phyloP scores from a whole-genome alignment of 2,888 invertebrate genomes.

The Heliconius ismenius region DNA sequence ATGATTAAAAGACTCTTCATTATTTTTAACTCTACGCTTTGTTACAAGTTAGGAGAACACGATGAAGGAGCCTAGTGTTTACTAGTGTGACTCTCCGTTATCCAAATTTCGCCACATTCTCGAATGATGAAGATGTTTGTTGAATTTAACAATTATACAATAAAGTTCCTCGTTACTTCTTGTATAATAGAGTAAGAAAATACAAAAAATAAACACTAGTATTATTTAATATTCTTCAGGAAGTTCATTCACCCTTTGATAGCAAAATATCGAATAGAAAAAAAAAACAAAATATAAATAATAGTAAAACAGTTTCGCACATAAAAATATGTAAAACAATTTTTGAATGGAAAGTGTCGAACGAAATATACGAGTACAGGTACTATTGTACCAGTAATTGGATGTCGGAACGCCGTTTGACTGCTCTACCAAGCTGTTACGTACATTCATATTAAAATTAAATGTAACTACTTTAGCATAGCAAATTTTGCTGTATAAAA shows the following conservation, averaged over 20 bases:
- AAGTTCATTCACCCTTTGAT: too few species aligned
- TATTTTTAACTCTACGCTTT: too few species aligned
- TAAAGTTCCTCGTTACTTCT: too few species aligned
- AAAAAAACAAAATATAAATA: background rate
- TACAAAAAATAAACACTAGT: too few species aligned
- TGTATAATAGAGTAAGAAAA: too few species aligned
- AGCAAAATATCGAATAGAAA: background rate
- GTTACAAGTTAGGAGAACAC: too few species aligned
- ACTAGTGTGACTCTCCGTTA: background rate
- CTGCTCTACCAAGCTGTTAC: background rate
- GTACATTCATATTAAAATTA: constrained; percentile 13
- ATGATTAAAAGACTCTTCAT: background rate
- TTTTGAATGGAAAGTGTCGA: constrained; percentile 12
- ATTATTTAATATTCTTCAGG: too few species aligned
- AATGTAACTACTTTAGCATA: background rate
- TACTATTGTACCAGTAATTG: constrained; percentile 15
- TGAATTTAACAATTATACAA: too few species aligned
- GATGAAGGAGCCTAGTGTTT: background rate
- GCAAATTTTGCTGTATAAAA: background rate
- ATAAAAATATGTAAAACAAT: background rate
- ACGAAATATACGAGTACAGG: constrained; percentile 8
- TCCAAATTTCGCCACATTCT: too few species aligned
- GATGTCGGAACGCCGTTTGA: constrained; percentile 3
- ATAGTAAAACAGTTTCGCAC: background rate
- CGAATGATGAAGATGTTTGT: too few species aligned